Evolutionary conservation across 2,113 vertebrate species (phyloP).

Genomic region (Dromiciops gliroides): DNA sequence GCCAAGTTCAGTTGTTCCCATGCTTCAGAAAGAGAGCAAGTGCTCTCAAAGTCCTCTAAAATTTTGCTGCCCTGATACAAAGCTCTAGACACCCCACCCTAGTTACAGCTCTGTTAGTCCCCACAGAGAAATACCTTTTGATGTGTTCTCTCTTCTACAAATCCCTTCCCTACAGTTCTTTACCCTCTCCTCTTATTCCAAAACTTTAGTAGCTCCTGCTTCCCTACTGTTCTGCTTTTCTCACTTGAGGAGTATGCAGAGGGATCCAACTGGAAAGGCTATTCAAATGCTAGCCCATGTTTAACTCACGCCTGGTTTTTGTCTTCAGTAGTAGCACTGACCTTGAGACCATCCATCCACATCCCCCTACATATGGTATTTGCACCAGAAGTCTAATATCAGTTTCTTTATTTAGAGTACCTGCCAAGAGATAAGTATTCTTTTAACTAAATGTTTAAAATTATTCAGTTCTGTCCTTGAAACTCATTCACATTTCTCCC

Average conservation of each 20-base stretch:
- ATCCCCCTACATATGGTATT: constrained; percentile 19
- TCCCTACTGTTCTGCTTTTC: not conserved
- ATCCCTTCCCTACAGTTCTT: not conserved
- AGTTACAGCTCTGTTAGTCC: not conserved
- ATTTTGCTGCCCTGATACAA: not conserved
- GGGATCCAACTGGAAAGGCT: no score
- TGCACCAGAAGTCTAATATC: constrained; percentile 57
- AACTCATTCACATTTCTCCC: constrained; percentile 55
- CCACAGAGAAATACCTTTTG: not conserved
- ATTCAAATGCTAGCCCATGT: not conserved
- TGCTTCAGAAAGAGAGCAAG: not conserved
- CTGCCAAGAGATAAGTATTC: constrained; percentile 53
- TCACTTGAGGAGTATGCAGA: not conserved
- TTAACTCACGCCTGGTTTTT: constrained; percentile 8
- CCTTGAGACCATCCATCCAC: not conserved
- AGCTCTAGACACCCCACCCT: not conserved
- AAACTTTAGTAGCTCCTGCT: not conserved
- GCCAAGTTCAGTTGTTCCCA: not conserved
- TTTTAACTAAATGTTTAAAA: constrained; percentile 53
- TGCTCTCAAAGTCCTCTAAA: not conserved
- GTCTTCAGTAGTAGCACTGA: constrained; percentile 30
- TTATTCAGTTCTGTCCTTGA: constrained; percentile 14
- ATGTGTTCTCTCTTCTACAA: not conserved
- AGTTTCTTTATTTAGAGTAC: constrained; percentile 46
- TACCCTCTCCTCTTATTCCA: not conserved